phyloP scores from a whole-genome alignment of 2,113 vertebrate genomes.

The Tachysurus fulvidraco region DNA sequence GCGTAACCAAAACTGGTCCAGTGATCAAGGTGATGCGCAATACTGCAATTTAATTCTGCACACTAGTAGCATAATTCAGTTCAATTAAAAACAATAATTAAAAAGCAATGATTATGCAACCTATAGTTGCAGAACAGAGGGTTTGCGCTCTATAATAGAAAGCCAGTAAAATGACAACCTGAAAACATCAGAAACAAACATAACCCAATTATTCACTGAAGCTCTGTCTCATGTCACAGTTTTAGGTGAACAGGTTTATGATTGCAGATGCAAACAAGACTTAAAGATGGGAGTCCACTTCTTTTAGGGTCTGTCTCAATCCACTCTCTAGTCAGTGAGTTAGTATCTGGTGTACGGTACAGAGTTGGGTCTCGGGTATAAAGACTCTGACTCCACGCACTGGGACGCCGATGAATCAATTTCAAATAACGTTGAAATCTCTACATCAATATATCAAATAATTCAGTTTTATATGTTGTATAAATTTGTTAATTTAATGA shows the following conservation, averaged over 20 bases:
- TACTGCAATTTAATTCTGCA: neutral
- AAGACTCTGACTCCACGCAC: too few relatives aligned
- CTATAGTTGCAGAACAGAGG: neutral
- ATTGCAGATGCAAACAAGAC: neutral
- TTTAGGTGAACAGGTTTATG: neutral
- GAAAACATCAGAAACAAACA: neutral
- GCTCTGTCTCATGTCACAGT: neutral
- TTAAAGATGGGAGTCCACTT: too few relatives aligned
- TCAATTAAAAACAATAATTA: neutral
- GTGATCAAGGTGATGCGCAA: conserved; percentile 78
- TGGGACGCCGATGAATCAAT: too few relatives aligned
- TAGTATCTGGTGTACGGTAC: too few relatives aligned
- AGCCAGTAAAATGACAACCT: too few relatives aligned
- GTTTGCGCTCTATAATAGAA: neutral
- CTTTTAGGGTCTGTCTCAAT: too few relatives aligned
- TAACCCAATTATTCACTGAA: neutral
- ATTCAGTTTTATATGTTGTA: too few relatives aligned
- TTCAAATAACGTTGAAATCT: too few relatives aligned
- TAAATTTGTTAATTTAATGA: too few relatives aligned
- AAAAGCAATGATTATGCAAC: neutral
- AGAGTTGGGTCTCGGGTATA: too few relatives aligned
- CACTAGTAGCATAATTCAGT: neutral
- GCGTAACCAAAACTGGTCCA: conserved; percentile 77
- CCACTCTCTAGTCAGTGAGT: too few relatives aligned
- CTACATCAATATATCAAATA: too few relatives aligned